Evolutionary conservation across 2,113 vertebrate genomes (phyloP).

Genomic region (Atherinomorus stipes): DNA sequence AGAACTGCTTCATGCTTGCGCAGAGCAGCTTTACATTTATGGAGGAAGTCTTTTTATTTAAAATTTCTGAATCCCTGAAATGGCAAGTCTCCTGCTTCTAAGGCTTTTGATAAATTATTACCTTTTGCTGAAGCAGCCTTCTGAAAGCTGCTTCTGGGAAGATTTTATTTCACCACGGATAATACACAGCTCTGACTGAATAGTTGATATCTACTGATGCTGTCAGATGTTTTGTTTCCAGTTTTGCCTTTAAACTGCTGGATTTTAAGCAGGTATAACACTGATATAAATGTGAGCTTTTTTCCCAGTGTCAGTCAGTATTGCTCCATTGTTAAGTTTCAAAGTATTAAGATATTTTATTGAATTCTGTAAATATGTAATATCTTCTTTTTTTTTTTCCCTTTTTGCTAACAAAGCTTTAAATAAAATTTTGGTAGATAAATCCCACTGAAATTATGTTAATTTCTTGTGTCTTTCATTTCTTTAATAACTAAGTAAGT

Average conservation of each 20-base stretch:
- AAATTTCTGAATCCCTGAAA: conserved; percentile 30
- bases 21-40: conserved; percentile 20
- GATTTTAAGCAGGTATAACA: conserved; percentile 33
- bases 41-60: conserved; percentile 15
- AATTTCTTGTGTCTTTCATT: too few relatives aligned
- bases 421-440: conserved; percentile 6
- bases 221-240: conserved; percentile 7
- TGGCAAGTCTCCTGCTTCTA: conserved; percentile 6
- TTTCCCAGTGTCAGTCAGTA: conserved; percentile 32
- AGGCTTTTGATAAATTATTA: conserved; percentile 41
- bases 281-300: conserved; percentile 27
- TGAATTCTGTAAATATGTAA: conserved; percentile 57
- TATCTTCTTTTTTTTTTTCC: conserved; percentile 19
- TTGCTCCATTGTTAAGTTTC: conserved; percentile 63
- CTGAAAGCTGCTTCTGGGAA: conserved; percentile 43
- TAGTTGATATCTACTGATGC: conserved; percentile 8
- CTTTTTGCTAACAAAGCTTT: conserved; percentile 31
- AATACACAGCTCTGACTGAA: conserved; percentile 35
- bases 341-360: conserved; percentile 14
- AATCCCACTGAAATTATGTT: too few relatives aligned
- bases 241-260: conserved; percentile 9
- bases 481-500: too few relatives aligned
- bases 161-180: conserved; percentile 38
- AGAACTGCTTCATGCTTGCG: conserved; percentile 21
- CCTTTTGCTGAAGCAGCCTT: conserved; percentile 1